A percentile compares a stretch with the other conserved stretches of the same genome.
phyloP scores from a whole-genome alignment of 2,888 invertebrate species.

The Leptopilina myrica region DNA sequence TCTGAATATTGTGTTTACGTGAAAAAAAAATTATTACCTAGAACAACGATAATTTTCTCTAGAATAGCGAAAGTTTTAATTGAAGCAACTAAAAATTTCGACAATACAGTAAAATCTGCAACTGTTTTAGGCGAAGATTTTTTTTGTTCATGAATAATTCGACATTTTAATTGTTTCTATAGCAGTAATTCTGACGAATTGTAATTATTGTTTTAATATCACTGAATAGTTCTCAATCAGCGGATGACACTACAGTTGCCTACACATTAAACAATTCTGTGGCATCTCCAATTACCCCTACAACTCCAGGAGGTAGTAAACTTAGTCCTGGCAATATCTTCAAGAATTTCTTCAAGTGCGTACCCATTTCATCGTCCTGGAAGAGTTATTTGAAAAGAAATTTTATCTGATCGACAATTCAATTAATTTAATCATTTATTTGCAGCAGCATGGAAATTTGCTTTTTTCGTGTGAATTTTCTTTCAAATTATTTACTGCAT shows the following conservation, averaged over 20 bases:
- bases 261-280: constrained; percentile 73
- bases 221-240: constrained; percentile 71
- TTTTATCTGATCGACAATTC: constrained; percentile 59
- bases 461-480: constrained; percentile 62
- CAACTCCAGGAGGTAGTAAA: constrained; percentile 81
- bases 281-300: constrained; percentile 80
- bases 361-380: constrained; percentile 71
- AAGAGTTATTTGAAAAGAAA: constrained; percentile 60
- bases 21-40: too few species aligned
- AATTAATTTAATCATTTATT: constrained; percentile 60
- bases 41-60: too few species aligned
- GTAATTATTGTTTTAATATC: constrained; percentile 57
- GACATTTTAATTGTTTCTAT: background rate
- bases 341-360: constrained; percentile 98
- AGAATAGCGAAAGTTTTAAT: too few species aligned
- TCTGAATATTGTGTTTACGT: background rate
- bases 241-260: constrained; percentile 69
- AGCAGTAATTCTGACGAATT: constrained; percentile 48
- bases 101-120: too few species aligned
- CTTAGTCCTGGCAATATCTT: constrained; percentile 93
- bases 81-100: too few species aligned
- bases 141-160: background rate
- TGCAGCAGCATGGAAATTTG: constrained; percentile 64
- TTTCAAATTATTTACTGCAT: constrained; percentile 47
- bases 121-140: background rate